phyloP scores from a whole-genome alignment of 2,113 vertebrate genomes.

The Empidonax traillii region DNA sequence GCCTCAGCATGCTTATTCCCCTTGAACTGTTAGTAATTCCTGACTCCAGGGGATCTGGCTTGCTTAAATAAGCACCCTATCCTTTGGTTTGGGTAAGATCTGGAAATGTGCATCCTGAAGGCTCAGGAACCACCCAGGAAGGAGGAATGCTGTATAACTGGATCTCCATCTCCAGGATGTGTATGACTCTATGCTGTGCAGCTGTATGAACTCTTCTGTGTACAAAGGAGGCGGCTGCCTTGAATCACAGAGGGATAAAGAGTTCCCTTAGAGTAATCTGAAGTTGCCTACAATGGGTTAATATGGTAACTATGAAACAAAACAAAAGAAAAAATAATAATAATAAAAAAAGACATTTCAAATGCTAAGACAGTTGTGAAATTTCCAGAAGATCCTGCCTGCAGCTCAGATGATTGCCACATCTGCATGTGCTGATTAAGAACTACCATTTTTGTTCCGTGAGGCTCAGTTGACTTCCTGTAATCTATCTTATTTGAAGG shows the following conservation, averaged over 20 bases:
- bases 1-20: background rate
- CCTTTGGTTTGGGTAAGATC: background rate
- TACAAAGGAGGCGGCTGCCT: background rate
- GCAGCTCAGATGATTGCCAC: background rate
- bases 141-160: background rate
- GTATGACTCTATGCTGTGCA: background rate
- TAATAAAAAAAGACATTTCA: background rate
- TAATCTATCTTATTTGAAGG: background rate
- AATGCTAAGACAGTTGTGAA: background rate
- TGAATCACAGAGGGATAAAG: background rate
- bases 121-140: background rate
- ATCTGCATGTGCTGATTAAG: background rate
- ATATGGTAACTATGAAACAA: background rate
- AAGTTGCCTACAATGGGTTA: background rate
- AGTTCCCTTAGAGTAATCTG: background rate
- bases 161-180: background rate
- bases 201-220: background rate
- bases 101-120: slow-evolving; percentile 32
- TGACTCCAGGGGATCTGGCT: background rate
- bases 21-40: background rate
- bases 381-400: background rate
- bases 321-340: background rate
- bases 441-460: background rate
- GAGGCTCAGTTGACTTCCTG: background rate
- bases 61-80: background rate